phyloP scores from a whole-genome alignment of 2,113 vertebrate genomes.

The Callospermophilus lateralis region DNA sequence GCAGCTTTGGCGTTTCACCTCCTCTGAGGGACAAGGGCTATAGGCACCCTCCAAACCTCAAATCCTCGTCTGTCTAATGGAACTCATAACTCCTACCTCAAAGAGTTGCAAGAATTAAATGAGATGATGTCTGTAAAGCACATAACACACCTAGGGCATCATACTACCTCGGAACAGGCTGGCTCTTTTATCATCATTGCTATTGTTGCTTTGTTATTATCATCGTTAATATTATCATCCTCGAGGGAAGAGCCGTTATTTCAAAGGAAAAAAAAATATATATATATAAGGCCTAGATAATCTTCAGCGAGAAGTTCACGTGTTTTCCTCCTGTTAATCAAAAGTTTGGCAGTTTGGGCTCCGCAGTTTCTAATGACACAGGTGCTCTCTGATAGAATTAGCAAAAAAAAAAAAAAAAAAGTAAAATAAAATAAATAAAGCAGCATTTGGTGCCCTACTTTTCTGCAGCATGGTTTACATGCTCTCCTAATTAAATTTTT shows the following conservation, averaged over 20 bases:
- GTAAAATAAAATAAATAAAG: slow-evolving; percentile 76
- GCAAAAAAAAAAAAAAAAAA: slow-evolving; percentile 40
- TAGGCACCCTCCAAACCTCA: background rate
- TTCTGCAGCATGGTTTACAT: slow-evolving; percentile 77
- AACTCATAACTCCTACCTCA: slow-evolving; percentile 31
- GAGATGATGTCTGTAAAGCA: slow-evolving; percentile 18
- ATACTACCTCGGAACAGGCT: background rate
- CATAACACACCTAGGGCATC: background rate
- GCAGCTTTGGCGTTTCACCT: background rate
- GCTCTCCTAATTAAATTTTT: slow-evolving; percentile 86
- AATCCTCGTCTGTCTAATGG: background rate
- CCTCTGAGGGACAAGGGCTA: background rate
- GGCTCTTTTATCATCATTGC: slow-evolving; percentile 8
- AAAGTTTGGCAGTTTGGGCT: slow-evolving; percentile 28
- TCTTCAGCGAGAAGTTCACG: background rate
- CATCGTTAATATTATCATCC: slow-evolving; percentile 24
- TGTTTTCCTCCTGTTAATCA: slow-evolving; percentile 16
- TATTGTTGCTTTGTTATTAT: slow-evolving; percentile 20
- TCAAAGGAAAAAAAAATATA: slow-evolving; percentile 29
- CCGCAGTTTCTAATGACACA: slow-evolving; percentile 68
- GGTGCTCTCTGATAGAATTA: slow-evolving; percentile 66
- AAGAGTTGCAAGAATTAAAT: slow-evolving; percentile 52
- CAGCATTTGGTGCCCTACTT: slow-evolving; percentile 80
- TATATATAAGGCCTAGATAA: background rate
- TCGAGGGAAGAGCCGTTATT: slow-evolving; percentile 25